A percentile compares a stretch with the other conserved stretches of the same genome.
Conservation (phyloP, 1,140 invertebrate genomes). For the Drosophila sp. region DNA sequence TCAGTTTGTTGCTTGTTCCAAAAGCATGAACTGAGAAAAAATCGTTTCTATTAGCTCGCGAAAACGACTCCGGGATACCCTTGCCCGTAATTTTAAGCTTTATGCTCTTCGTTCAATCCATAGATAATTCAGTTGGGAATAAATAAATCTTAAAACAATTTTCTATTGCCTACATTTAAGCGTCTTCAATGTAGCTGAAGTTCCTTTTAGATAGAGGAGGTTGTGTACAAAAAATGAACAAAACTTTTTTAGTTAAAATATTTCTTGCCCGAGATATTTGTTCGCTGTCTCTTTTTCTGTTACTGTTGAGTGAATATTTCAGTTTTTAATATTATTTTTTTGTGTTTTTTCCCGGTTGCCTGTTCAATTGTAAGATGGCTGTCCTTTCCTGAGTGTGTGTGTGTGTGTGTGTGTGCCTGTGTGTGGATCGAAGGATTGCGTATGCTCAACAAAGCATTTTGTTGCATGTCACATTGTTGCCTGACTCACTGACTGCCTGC, state of each 20-base stretch:
- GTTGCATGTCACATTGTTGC: conserved; percentile 72
- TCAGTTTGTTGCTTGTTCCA: conserved; percentile 47
- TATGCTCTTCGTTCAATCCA: too few relatives aligned
- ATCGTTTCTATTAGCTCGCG: background rate
- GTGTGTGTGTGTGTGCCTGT: conserved; percentile 18
- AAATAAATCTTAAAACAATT: too few relatives aligned
- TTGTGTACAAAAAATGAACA: background rate
- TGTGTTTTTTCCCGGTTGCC: background rate
- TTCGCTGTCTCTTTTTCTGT: background rate
- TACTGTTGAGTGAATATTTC: conserved; percentile 52
- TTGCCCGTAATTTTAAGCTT: too few relatives aligned
- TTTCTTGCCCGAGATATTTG: conserved; percentile 33
- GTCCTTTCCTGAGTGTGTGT: conserved; percentile 10
- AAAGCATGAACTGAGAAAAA: conserved; percentile 14
- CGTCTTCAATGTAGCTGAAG: background rate
- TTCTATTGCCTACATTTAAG: too few relatives aligned
- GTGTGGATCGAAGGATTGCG: conserved; percentile 30
- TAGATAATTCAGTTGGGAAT: too few relatives aligned
- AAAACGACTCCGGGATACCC: background rate
- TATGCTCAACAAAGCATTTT: conserved; percentile 48
- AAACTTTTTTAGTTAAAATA: conserved; percentile 10
- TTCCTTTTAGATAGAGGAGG: background rate
- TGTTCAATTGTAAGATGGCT: conserved; percentile 44
- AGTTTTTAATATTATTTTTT: conserved; percentile 31
- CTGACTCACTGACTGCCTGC: conserved; percentile 7